These are phyloP conservation scores for Pipistrellus pygmaeus DNA, from an alignment of 2,797 vertebrate genomes.

Conservation along the genomic window DNA sequence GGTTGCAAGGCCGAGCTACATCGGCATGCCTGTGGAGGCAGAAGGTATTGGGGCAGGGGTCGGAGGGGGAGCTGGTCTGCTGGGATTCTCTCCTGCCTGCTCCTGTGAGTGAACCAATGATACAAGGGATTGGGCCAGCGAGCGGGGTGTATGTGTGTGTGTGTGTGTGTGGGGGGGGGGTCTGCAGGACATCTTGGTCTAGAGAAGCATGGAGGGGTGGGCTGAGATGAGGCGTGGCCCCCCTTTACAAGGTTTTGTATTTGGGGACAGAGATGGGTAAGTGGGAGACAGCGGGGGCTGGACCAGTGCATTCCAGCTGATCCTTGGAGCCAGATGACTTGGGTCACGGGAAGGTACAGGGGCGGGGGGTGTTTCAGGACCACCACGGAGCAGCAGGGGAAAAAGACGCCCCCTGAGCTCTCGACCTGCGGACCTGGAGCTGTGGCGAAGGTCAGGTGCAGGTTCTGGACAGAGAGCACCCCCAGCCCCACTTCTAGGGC, in stretches of 20 bases:
- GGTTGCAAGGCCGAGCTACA: background rate
- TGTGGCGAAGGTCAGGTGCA: background rate
- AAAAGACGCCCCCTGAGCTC: background rate
- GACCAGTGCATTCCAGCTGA: background rate
- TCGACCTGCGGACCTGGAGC: background rate
- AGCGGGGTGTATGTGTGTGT: no score
- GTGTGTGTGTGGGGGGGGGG: no score
- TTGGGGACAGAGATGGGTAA: constrained; percentile 4
- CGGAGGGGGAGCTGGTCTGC: background rate
- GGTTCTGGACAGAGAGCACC: background rate
- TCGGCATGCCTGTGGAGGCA: constrained; percentile 20
- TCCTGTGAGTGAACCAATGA: constrained; percentile 17
- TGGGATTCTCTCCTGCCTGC: background rate
- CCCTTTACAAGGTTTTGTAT: background rate
- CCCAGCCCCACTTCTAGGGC: background rate
- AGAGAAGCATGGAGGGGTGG: background rate
- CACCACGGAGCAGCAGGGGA: background rate
- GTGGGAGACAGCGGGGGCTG: background rate
- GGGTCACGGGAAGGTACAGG: background rate
- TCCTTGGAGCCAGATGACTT: constrained; percentile 43
- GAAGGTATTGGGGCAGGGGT: background rate
- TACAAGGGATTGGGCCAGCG: background rate
- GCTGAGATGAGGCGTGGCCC: background rate
- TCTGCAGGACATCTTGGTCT: background rate
- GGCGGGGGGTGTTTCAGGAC: background rate